Conservation (phyloP, 1,140 invertebrate species). For the Nasonia vitripennis region DNA sequence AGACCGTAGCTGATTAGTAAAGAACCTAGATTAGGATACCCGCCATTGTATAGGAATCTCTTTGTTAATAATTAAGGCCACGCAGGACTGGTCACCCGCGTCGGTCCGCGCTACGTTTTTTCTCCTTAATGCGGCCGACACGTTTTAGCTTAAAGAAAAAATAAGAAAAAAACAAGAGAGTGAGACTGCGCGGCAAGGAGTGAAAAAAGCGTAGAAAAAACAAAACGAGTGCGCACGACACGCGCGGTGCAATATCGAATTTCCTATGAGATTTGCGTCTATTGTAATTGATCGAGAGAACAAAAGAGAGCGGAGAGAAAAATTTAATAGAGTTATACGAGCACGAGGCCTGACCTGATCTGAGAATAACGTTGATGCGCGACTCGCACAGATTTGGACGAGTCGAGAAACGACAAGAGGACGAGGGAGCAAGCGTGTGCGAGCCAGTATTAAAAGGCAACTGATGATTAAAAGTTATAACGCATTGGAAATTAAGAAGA, state of each 20-base stretch:
- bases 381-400: slow-evolving; percentile 34
- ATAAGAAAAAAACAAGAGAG: slow-evolving; percentile 41
- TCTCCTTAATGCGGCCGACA: slow-evolving; percentile 49
- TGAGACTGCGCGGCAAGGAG: slow-evolving; percentile 52
- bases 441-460: slow-evolving; percentile 46
- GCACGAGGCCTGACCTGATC: neutral
- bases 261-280: slow-evolving; percentile 51
- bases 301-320: neutral
- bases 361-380: slow-evolving; percentile 32
- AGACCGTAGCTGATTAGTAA: slow-evolving; percentile 71
- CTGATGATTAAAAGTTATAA: slow-evolving; percentile 14
- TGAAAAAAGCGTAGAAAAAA: slow-evolving; percentile 51
- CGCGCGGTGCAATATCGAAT: slow-evolving; percentile 70
- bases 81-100: slow-evolving; percentile 59
- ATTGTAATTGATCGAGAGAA: slow-evolving; percentile 29
- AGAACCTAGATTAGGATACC: slow-evolving; percentile 67
- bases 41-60: slow-evolving; percentile 72
- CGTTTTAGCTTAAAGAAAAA: slow-evolving; percentile 45
- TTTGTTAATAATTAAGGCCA: slow-evolving; percentile 69
- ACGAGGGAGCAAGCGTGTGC: slow-evolving; percentile 10
- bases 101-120: slow-evolving; percentile 30
- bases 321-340: slow-evolving; percentile 35
- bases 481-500: slow-evolving; percentile 19
- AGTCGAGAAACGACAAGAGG: slow-evolving; percentile 40
- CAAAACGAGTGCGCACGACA: slow-evolving; percentile 55